These are phyloP conservation scores for Polyploca ridens DNA, from an alignment of 2,888 invertebrate species.

Conservation along the genomic window DNA sequence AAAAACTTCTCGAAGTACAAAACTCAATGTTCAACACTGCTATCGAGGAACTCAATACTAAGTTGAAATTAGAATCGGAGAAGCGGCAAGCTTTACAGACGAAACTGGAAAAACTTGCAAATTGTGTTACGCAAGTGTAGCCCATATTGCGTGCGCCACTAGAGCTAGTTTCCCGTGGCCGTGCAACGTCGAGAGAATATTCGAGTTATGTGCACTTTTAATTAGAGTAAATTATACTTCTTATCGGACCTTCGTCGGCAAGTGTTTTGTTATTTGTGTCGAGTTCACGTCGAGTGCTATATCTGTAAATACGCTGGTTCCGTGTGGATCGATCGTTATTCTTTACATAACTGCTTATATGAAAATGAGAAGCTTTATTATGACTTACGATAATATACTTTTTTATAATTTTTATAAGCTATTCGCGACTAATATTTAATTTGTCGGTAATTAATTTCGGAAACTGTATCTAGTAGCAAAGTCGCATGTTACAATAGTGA, in stretches of 20 bases:
- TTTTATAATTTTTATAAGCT: conserved; percentile 51
- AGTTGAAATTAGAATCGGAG: conserved; percentile 86
- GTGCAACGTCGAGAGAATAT: conserved; percentile 39
- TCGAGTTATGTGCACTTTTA: conserved; percentile 54
- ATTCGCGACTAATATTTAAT: conserved; percentile 44
- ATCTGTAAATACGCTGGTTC: conserved; percentile 11
- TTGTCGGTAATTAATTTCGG: conserved; percentile 13
- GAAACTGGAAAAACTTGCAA: conserved; percentile 88
- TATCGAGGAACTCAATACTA: conserved; percentile 86
- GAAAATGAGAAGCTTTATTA: conserved; percentile 38
- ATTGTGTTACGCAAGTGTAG: conserved; percentile 89
- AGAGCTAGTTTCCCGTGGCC: conserved; percentile 32
- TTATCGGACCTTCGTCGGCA: neutral
- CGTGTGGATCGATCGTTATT: neutral
- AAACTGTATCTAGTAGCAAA: conserved; percentile 26
- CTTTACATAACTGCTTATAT: conserved; percentile 8
- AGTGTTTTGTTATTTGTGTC: conserved; percentile 11
- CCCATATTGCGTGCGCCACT: conserved; percentile 38
- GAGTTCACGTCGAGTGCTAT: conserved; percentile 26
- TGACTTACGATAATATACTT: conserved; percentile 35
- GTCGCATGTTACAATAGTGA: conserved; percentile 22
- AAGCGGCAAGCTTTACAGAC: conserved; percentile 86
- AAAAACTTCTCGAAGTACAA: conserved; percentile 84
- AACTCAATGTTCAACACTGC: conserved; percentile 83
- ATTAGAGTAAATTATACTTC: conserved; percentile 12